These are phyloP conservation scores for Tragelaphus imberbis DNA, from an alignment of 2,113 vertebrate genomes.

Conservation along the genomic window DNA sequence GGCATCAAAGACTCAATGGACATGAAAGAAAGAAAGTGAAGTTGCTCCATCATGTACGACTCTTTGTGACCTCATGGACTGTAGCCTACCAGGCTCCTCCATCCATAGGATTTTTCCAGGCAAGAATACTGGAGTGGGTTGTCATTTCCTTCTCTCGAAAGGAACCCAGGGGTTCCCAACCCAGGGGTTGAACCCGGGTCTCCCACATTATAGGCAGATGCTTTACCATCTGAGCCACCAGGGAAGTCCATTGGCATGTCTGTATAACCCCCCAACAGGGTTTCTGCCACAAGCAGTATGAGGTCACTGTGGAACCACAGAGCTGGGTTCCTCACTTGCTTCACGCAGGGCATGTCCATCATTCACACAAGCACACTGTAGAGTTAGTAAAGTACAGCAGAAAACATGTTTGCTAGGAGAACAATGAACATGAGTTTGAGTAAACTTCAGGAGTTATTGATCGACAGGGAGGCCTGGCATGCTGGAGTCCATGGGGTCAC, in stretches of 20 bases:
- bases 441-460: not conserved
- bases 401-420: not conserved
- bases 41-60: rapidly evolving
- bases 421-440: not conserved
- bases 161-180: not conserved
- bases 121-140: not conserved
- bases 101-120: not conserved
- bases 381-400: not conserved
- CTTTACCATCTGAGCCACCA: not conserved
- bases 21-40: not conserved
- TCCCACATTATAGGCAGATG: not conserved
- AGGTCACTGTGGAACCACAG: rapidly evolving
- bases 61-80: not conserved
- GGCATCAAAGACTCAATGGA: not conserved
- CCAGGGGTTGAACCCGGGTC: rapidly evolving
- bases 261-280: rapidly evolving
- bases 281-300: not conserved
- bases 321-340: not conserved
- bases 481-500: not conserved
- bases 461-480: rapidly evolving
- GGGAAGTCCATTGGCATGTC: not conserved
- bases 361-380: not conserved
- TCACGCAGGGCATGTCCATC: rapidly evolving
- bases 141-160: not conserved
- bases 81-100: not conserved